phyloP scores from a whole-genome alignment of 2,797 vertebrate species.

The Nannoperca obscura region DNA sequence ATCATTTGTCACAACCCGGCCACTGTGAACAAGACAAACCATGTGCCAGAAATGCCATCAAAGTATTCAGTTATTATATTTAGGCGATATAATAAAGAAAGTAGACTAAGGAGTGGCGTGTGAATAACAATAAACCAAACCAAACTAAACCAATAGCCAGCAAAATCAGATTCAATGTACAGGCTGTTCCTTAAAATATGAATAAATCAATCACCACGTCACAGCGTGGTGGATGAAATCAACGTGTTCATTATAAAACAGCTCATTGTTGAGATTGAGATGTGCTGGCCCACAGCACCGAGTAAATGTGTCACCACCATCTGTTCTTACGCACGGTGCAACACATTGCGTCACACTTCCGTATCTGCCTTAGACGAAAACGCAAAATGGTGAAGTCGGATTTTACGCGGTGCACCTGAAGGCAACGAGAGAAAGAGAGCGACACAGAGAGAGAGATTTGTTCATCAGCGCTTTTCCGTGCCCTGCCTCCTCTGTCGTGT shows the following conservation, averaged over 20 bases:
- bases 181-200: neutral
- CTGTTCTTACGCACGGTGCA: slow-evolving; percentile 32
- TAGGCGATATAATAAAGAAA: neutral
- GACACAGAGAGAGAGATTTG: slow-evolving; percentile 48
- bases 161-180: neutral
- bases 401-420: slow-evolving; percentile 64
- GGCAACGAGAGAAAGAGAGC: slow-evolving; percentile 49
- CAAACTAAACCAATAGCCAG: too few species aligned
- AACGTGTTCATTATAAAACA: neutral
- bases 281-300: slow-evolving; percentile 6
- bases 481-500: slow-evolving; percentile 76
- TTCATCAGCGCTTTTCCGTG: slow-evolving; percentile 69
- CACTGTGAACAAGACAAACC: neutral
- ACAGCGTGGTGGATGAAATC: neutral
- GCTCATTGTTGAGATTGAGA: neutral
- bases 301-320: slow-evolving; percentile 41
- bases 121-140: neutral
- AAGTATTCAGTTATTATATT: neutral
- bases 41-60: neutral
- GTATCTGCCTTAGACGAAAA: neutral
- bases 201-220: too few species aligned
- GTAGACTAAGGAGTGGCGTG: too few species aligned
- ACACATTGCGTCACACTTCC: slow-evolving; percentile 44
- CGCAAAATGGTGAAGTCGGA: neutral
- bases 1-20: too few species aligned